Evolutionary conservation across 2,888 invertebrate species (phyloP), one percentile per base, ranked within the genome.

Genomic region (Orthonychiurus folsomi): DNA sequence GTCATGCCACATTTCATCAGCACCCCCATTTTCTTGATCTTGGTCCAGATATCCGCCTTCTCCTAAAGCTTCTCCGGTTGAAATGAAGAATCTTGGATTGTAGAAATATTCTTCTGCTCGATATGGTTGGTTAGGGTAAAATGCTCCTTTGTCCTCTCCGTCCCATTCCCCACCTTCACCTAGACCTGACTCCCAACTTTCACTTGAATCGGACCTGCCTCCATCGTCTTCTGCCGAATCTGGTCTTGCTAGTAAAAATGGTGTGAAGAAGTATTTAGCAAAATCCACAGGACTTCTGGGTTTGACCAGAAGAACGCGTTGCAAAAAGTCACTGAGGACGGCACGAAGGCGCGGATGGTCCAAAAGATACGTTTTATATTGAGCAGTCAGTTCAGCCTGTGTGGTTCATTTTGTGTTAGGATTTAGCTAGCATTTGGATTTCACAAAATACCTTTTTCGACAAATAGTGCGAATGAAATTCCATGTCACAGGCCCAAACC

Each of bases 401-500:
- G n/a, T n/a, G n/a, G n/a, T n/a, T n/a, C n/a, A n/a, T 26, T 23
- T 9, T 23, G 52, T 61, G 3, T 21, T 37, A 37, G 15, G 37
- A 9, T 37, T 37, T 37, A 37, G 15, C 5, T 37, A 60, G 9
- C 27, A 15, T 56, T 56, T 37, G 3, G 9, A 3, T 20, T 12
- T 58, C 2, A 58, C 24, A 58, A 47, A 48, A 27, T 56, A 50
- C 21, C 26, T 53, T 59, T 54, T 57, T 47, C 24, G 47, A 50
- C 12, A 63, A 48, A 37, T 69, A 72, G 53, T 69, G 67, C 15
- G 70, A 64, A 61, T 71, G 66, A 20, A 72, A 59, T 28, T 72
- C 70, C 37, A 63, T 56, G 55, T 72, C 70, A 66, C 72, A 72
- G 9, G 68, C 69, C 63, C 72, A 71, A 64, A 52, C 62, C 50